Evolutionary conservation across 2,888 invertebrate species (phyloP).

Genomic region (Silvanus unidentatus): DNA sequence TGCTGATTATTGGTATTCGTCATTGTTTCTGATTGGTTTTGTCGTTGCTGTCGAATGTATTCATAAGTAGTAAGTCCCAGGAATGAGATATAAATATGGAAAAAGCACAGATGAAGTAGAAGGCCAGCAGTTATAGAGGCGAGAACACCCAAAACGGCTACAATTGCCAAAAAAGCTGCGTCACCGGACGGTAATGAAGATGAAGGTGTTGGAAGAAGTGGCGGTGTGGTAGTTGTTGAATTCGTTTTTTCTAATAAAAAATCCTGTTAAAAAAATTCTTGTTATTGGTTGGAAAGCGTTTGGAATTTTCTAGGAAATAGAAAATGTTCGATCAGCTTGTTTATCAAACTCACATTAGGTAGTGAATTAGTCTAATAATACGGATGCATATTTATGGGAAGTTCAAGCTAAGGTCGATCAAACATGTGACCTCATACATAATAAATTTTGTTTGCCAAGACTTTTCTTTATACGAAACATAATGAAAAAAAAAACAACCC

Average conservation of each 20-base stretch:
- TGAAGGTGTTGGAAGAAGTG: conserved; percentile 18
- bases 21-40: conserved; percentile 33
- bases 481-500: too few relatives aligned
- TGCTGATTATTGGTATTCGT: too few relatives aligned
- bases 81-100: conserved; percentile 80
- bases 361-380: too few relatives aligned
- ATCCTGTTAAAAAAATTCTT: conserved; percentile 13
- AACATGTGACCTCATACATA: too few relatives aligned
- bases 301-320: too few relatives aligned
- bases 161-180: conserved; percentile 55
- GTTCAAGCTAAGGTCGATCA: too few relatives aligned
- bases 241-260: conserved; percentile 13
- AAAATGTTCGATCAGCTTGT: too few relatives aligned
- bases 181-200: conserved; percentile 49
- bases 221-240: conserved; percentile 10
- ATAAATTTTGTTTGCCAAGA: too few relatives aligned
- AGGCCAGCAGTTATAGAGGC: conserved; percentile 73
- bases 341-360: too few relatives aligned
- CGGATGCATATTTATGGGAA: too few relatives aligned
- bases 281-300: too few relatives aligned
- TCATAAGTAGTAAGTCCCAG: conserved; percentile 86
- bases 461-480: too few relatives aligned
- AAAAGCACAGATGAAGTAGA: conserved; percentile 77
- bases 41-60: conserved; percentile 61
- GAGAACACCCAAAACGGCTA: conserved; percentile 59